phyloP scores from a whole-genome alignment of 2,113 vertebrate genomes.

The Percopsis transmontana region DNA sequence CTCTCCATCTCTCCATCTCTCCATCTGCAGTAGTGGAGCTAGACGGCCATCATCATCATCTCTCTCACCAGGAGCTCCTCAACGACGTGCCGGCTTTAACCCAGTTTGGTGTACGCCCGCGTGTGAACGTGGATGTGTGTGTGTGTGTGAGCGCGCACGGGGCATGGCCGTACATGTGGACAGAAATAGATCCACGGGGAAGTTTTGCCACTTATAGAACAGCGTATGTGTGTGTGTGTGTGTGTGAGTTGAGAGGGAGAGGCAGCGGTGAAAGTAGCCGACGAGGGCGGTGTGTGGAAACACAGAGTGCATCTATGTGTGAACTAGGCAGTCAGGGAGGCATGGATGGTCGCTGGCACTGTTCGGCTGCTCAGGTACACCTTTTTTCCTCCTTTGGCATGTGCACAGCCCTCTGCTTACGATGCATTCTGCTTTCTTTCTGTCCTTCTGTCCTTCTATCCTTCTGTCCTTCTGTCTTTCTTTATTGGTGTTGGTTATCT shows the following conservation, averaged over 20 bases:
- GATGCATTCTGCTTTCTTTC: conserved; percentile 65
- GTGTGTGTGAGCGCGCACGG: conserved; percentile 34
- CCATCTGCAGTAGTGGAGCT: conserved; percentile 91
- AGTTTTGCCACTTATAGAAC: conserved; percentile 35
- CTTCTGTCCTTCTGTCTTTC: conserved; percentile 10
- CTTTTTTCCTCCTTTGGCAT: conserved; percentile 80
- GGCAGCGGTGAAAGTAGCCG: conserved; percentile 7
- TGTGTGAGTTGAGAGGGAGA: background rate
- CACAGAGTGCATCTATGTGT: conserved; percentile 66
- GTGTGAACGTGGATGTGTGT: conserved; percentile 4
- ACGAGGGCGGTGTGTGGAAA: conserved; percentile 24
- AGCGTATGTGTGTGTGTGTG: conserved; percentile 30
- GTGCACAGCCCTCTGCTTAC: conserved; percentile 74
- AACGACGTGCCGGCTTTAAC: conserved; percentile 58
- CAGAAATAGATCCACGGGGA: conserved; percentile 54
- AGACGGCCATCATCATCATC: conserved; percentile 77
- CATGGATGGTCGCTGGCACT: conserved; percentile 99
- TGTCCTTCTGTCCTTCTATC: conserved; percentile 4
- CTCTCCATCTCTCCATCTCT: conserved; percentile 72
- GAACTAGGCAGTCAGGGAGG: conserved; percentile 94
- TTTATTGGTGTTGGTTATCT: background rate
- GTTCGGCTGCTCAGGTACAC: conserved; percentile 96
- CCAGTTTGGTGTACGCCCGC: conserved; percentile 30
- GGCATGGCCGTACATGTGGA: background rate
- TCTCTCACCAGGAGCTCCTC: conserved; percentile 64